These are phyloP conservation scores for Otis tarda DNA, from an alignment of 2,113 vertebrate species.

Conservation along the genomic window DNA sequence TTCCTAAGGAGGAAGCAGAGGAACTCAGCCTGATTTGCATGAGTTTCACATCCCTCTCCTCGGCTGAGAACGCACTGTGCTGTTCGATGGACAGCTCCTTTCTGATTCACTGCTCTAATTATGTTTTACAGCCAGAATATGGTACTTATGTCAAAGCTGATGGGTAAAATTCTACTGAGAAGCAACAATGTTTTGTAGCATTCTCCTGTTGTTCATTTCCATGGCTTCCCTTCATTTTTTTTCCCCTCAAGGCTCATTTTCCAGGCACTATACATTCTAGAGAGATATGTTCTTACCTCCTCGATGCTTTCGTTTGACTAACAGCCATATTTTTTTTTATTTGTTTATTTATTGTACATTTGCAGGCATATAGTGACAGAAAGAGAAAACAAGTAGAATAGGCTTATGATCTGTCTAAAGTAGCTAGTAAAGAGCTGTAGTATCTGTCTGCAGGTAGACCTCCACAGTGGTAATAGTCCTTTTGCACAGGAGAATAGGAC, in stretches of 20 bases:
- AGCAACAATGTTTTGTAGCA: conserved; percentile 47
- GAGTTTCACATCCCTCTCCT: conserved; percentile 59
- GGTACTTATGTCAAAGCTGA: conserved; percentile 70
- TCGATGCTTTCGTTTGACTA: conserved; percentile 40
- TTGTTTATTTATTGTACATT: conserved; percentile 46
- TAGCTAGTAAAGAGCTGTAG: neutral
- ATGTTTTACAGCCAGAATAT: conserved; percentile 67
- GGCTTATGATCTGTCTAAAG: conserved; percentile 25
- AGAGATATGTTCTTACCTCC: conserved; percentile 34
- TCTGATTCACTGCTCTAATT: conserved; percentile 72
- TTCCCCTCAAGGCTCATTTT: conserved; percentile 41
- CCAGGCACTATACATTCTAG: neutral
- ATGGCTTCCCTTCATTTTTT: conserved; percentile 47
- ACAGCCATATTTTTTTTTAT: conserved; percentile 20
- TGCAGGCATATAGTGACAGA: conserved; percentile 9
- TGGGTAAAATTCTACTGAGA: conserved; percentile 62
- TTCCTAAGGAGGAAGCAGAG: conserved; percentile 54
- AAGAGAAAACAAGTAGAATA: neutral
- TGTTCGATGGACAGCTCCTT: conserved; percentile 56
- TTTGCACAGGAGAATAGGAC: neutral
- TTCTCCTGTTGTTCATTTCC: conserved; percentile 66
- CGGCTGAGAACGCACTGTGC: conserved; percentile 58
- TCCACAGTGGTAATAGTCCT: neutral
- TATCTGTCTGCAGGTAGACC: neutral
- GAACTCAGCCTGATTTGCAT: conserved; percentile 53